Evolutionary conservation across 2,888 invertebrate genomes (phyloP).

Genomic region (Anodontia alba): DNA sequence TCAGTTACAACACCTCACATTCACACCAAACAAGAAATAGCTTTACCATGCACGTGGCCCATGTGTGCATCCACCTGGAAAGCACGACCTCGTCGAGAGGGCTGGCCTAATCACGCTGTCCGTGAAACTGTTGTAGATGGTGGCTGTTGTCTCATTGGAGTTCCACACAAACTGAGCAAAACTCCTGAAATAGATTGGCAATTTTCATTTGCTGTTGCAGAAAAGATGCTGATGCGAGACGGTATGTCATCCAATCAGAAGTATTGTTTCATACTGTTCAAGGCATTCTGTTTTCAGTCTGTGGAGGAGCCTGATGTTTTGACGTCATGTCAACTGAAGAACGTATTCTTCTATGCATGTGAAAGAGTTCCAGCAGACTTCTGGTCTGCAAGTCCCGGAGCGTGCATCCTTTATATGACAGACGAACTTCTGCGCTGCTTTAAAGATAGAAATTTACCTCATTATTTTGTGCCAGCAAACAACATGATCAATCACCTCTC

Average conservation of each 20-base stretch:
- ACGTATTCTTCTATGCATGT: constrained; percentile 61
- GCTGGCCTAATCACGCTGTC: constrained; percentile 42
- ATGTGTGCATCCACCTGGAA: constrained; percentile 45
- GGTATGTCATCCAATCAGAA: constrained; percentile 53
- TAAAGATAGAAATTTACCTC: constrained; percentile 39
- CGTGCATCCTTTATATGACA: constrained; percentile 56
- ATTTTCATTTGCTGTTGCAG: constrained; percentile 55
- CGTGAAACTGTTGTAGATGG: constrained; percentile 31
- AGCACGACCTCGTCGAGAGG: constrained; percentile 36
- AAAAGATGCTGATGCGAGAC: constrained; percentile 46
- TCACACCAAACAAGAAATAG: background rate
- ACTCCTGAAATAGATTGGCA: constrained; percentile 54
- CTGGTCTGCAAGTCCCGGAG: constrained; percentile 45
- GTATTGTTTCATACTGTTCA: constrained; percentile 53
- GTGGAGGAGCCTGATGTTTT: constrained; percentile 29
- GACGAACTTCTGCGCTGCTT: constrained; percentile 41
- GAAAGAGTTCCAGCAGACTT: constrained; percentile 51
- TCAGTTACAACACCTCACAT: no score
- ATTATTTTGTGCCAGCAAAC: constrained; percentile 55
- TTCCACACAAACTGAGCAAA: constrained; percentile 38
- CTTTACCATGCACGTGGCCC: constrained; percentile 46
- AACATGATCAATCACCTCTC: constrained; percentile 53
- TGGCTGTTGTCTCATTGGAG: constrained; percentile 53
- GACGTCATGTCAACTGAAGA: constrained; percentile 42
- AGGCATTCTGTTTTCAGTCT: constrained; percentile 43